These are phyloP conservation scores for Mionectes olivaceus DNA, from an alignment of 2,797 vertebrate species.

Conservation along the genomic window DNA sequence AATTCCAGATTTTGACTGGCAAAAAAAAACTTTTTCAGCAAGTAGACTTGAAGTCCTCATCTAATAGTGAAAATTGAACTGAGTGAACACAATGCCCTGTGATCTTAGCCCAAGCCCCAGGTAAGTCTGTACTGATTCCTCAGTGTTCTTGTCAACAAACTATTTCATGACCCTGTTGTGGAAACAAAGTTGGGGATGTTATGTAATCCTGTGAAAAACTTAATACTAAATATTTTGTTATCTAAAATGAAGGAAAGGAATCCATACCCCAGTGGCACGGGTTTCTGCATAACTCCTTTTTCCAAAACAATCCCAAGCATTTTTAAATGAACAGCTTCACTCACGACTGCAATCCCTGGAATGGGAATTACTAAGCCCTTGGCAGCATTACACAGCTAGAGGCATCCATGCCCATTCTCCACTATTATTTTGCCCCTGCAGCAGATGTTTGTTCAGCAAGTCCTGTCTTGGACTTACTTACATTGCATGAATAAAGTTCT, in stretches of 20 bases:
- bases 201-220: background rate
- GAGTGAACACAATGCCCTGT: background rate
- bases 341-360: background rate
- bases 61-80: background rate
- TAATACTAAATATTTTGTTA: background rate
- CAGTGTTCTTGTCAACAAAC: background rate
- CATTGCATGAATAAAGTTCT: background rate
- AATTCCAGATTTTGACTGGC: background rate
- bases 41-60: background rate
- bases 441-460: background rate
- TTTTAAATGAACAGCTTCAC: constrained; percentile 12
- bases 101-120: background rate
- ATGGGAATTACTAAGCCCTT: background rate
- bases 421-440: background rate
- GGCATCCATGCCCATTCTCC: background rate
- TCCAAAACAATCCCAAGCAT: constrained; percentile 28
- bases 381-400: background rate
- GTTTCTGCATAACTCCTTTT: background rate
- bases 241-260: background rate
- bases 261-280: background rate
- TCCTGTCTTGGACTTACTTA: background rate
- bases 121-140: background rate
- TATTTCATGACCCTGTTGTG: background rate
- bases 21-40: background rate
- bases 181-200: background rate